Evolutionary conservation across 2,113 vertebrate genomes (phyloP), one percentile per base, ranked within the genome.

Genomic region (Columba janthina): DNA sequence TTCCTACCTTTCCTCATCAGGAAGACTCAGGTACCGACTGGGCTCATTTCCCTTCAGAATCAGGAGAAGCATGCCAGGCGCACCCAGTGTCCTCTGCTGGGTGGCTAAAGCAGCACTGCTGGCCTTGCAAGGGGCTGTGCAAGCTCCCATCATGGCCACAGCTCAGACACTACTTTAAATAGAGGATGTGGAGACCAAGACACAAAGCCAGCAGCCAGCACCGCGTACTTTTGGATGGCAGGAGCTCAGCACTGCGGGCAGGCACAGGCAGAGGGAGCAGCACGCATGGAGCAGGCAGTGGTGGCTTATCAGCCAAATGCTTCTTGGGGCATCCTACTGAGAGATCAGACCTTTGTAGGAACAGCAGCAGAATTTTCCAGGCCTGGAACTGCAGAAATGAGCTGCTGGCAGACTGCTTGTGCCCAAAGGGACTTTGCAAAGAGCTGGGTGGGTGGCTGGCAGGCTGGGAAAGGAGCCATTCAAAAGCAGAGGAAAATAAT

Each of bases 401-500:
- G 60, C 60, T 90, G 38, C 65, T 90, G 83, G 75, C 85, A 94
- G 50, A 12, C 17, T 46, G 57, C 48, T 93, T 0, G 0, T 74
- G 76, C 79, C 90, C 73, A 81, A 71, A 67, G 73, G 77, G 80
- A 60, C 84, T 93, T 29, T 46, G 72, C 60, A 80, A 48, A 73
- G 61, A 77, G 46, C 50, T 86, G 88, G 88, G 67, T 89, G 82
- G 64, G 58, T 82, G 90, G 66, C 31, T 94, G 92, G 54, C 72
- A 93, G 83, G 69, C 83, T 87, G 91, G 53, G 38, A 87, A 95
- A 91, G 48, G 51, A 95, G 65, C 32, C 69, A 78, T 89, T 93
- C 66, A 46, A 74, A 94, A 75, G 44, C 57, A 93, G 38, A 75
- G 34, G 57, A n/a, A 94, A 89, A 78, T 77, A 31, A 56, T 82